Evolutionary conservation across 2,113 vertebrate species (phyloP), one percentile per base, ranked within the genome.

Genomic region (Toxotes jaculatrix): DNA sequence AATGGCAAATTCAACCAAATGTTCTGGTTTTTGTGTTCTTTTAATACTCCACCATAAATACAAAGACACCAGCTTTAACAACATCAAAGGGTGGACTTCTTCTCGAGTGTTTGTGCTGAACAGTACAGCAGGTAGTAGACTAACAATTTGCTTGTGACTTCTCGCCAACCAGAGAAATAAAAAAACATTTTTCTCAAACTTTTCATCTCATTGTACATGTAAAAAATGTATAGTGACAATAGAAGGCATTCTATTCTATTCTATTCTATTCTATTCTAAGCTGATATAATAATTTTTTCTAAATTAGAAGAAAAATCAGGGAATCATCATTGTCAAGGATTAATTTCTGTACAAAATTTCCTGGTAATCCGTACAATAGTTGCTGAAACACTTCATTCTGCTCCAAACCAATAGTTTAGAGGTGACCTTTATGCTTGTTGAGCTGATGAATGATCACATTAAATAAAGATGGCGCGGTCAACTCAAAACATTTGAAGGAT

Each of bases 381-480:
- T 53, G 32, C 40, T n/a, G 19, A 51, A 51, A 51, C 23, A 32
- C 67, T 64, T 74, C 42, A 40, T 57, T 34, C 42, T 32, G 19
- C 8, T 64, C 49, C 32, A 60, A 40, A 36, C 5, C 21, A 45
- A 45, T 27, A 66, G 19, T 62, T 60, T 27, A 16, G 14, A 19
- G 7, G 56, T 72, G 36, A 67, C 67, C 81, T 82, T 83, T 68
- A 23, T 74, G 55, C 47, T 59, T 63, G 34, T 42, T 64, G 42
- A 70, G 47, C 53, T 47, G 78, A 86, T 60, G 31, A 47, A 72
- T 49, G 42, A 36, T 71, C 31, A 42, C 5, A 69, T 79, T 62
- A 72, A 69, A 89, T 51, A 79, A 75, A 49, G 47, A 81, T 56
- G 57, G 5, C 66, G 36, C 17, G 71, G 62, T 74, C 81, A 72